Percentiles rank a stretch among this genome's conserved stretches.
Conservation (phyloP, 2,113 vertebrate species). For the Panthera uncia region DNA sequence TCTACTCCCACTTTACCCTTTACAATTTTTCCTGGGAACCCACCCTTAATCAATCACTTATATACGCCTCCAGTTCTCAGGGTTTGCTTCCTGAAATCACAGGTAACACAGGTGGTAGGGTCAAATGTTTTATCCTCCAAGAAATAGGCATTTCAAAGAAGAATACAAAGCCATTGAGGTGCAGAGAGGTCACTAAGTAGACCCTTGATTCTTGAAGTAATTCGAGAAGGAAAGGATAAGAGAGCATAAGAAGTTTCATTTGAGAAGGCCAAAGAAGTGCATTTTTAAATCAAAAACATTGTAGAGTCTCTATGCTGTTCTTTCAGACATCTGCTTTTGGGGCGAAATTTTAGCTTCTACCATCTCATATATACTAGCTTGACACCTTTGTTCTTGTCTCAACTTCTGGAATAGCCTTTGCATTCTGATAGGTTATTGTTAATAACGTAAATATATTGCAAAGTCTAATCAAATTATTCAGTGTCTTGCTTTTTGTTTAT, state of each 20-base stretch:
- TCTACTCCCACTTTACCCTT: background rate
- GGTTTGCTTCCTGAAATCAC: background rate
- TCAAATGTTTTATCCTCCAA: conserved; percentile 29
- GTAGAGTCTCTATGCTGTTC: background rate
- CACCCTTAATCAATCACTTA: background rate
- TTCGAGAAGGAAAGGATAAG: background rate
- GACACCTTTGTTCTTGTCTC: background rate
- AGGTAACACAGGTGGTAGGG: background rate
- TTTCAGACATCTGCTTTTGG: background rate
- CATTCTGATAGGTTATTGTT: conserved; percentile 47
- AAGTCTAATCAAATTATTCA: conserved; percentile 62
- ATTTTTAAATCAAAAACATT: background rate
- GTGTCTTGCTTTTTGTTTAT: conserved; percentile 62
- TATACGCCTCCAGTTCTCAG: background rate
- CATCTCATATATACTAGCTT: background rate
- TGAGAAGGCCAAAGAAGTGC: background rate
- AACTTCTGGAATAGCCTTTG: conserved; percentile 20
- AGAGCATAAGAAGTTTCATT: background rate
- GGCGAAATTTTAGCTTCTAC: background rate
- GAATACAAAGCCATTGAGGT: background rate
- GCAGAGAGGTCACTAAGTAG: background rate
- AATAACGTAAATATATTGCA: conserved; percentile 53
- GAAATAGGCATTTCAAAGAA: conserved; percentile 15
- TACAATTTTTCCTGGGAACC: background rate
- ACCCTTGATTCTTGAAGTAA: background rate